Evolutionary conservation across 2,888 invertebrate genomes (phyloP).

Genomic region (Pterobdella sp.): DNA sequence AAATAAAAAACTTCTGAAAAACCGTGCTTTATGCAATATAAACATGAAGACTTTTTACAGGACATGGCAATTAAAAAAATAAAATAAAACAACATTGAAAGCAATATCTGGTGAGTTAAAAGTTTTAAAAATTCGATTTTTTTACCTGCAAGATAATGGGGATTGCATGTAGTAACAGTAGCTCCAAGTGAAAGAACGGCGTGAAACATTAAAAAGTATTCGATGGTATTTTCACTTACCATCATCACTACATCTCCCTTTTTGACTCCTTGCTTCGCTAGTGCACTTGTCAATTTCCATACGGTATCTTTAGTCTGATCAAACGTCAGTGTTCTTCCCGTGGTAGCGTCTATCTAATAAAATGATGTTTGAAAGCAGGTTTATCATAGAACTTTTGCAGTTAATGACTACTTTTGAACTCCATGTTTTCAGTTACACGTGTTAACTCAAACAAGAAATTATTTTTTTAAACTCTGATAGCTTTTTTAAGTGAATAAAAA

Average conservation of each 20-base stretch:
- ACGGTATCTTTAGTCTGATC: slow-evolving; percentile 28
- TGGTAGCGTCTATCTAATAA: slow-evolving; percentile 29
- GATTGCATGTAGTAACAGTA: slow-evolving; percentile 29
- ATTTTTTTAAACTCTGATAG: not conserved
- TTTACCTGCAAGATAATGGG: slow-evolving; percentile 27
- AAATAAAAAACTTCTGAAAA: too few species aligned
- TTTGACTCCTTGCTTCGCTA: slow-evolving; percentile 26
- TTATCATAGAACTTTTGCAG: too few species aligned
- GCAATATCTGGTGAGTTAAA: too few species aligned
- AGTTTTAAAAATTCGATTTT: not conserved
- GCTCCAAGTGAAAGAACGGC: slow-evolving; percentile 30
- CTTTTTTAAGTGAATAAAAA: not conserved
- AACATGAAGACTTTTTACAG: not conserved
- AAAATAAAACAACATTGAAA: too few species aligned
- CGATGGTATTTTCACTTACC: slow-evolving; percentile 30
- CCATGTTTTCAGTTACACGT: too few species aligned
- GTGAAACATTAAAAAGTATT: slow-evolving; percentile 32
- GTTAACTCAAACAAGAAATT: too few species aligned
- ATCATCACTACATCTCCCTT: slow-evolving; percentile 33
- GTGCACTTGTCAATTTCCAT: slow-evolving; percentile 30
- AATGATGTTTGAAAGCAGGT: not conserved
- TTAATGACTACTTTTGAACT: too few species aligned
- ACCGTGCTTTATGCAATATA: too few species aligned
- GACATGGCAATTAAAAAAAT: not conserved
- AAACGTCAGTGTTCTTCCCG: slow-evolving; percentile 29